phyloP scores from a whole-genome alignment of 2,888 invertebrate genomes.

The Hypomecis punctinalis region DNA sequence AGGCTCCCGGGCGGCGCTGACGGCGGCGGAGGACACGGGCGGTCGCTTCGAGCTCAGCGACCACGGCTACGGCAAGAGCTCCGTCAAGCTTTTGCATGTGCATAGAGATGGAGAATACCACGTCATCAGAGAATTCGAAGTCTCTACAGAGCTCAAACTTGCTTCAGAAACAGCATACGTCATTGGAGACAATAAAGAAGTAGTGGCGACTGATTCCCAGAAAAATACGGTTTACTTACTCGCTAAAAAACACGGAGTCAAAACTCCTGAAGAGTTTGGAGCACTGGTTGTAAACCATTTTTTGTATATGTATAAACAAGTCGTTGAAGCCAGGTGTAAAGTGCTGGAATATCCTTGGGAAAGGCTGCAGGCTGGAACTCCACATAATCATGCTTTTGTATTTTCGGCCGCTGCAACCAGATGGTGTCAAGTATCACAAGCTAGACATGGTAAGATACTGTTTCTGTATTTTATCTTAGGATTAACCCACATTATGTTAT shows the following conservation, averaged over 20 bases:
- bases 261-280: slow-evolving; percentile 91
- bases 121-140: slow-evolving; percentile 90
- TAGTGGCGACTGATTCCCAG: slow-evolving; percentile 93
- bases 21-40: slow-evolving; percentile 75
- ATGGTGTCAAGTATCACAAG: slow-evolving; percentile 88
- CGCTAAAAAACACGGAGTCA: slow-evolving; percentile 91
- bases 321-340: slow-evolving; percentile 88
- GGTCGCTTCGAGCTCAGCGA: slow-evolving; percentile 86
- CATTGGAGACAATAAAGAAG: slow-evolving; percentile 90
- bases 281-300: slow-evolving; percentile 90
- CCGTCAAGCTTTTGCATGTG: slow-evolving; percentile 90
- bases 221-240: slow-evolving; percentile 92
- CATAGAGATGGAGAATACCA: slow-evolving; percentile 88
- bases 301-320: slow-evolving; percentile 90
- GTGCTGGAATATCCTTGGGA: slow-evolving; percentile 92
- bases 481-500: no score
- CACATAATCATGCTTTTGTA: slow-evolving; percentile 92
- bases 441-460: slow-evolving; percentile 85
- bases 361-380: slow-evolving; percentile 82
- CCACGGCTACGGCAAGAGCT: slow-evolving; percentile 90
- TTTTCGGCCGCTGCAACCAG: slow-evolving; percentile 88
- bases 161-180: slow-evolving; percentile 89
- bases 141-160: slow-evolving; percentile 88
- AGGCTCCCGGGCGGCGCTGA: slow-evolving; percentile 54
- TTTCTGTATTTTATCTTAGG: no score